phyloP scores from a whole-genome alignment of 2,113 vertebrate genomes.

The Myrmecophaga tridactyla region DNA sequence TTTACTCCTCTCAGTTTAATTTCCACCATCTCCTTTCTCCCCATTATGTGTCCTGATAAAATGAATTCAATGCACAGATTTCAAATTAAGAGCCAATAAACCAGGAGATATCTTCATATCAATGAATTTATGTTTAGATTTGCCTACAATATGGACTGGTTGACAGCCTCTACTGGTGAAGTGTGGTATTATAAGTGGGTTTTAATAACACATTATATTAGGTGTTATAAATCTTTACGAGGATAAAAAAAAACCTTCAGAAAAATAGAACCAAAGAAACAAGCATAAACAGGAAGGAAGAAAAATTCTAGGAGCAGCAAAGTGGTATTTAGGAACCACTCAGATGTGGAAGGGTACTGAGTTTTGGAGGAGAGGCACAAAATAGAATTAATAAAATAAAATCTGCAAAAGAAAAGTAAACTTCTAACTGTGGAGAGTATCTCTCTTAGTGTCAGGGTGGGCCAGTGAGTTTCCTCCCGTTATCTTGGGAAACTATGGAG shows the following conservation, averaged over 20 bases:
- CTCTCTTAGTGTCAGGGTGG: neutral
- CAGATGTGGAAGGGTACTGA: neutral
- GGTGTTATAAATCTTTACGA: neutral
- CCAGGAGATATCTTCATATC: neutral
- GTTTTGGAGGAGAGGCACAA: neutral
- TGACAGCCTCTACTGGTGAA: neutral
- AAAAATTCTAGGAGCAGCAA: neutral
- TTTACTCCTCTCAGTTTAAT: neutral
- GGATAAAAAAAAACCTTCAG: neutral
- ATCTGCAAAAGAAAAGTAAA: neutral
- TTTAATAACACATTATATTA: neutral
- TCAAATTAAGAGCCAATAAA: neutral
- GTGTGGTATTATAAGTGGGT: neutral
- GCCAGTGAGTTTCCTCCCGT: neutral
- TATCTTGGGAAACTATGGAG: neutral
- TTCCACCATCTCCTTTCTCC: neutral
- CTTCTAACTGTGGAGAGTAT: neutral
- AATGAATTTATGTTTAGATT: neutral
- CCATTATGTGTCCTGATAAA: neutral
- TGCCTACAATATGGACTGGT: neutral
- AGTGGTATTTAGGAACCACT: neutral
- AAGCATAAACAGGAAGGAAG: slow-evolving; percentile 7
- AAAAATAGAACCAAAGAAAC: neutral
- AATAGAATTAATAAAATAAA: neutral
- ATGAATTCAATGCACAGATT: neutral